A percentile compares a stretch with the other conserved stretches of the same genome.
Conservation (phyloP, 2,113 vertebrate genomes). For the Paradoxurus hermaphroditus region DNA sequence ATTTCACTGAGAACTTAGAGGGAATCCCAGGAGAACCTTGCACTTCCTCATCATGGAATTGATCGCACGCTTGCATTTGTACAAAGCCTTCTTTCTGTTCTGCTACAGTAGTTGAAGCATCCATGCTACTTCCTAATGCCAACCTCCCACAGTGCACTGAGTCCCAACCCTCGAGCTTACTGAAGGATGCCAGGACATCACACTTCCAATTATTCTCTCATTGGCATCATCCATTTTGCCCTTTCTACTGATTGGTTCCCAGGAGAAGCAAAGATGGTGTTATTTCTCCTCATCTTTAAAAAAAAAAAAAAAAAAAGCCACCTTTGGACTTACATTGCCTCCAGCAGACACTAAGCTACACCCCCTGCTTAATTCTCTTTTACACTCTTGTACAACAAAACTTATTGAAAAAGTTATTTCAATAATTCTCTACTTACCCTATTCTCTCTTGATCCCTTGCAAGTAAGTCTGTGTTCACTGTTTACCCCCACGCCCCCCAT, state of each 20-base stretch:
- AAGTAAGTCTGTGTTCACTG: neutral
- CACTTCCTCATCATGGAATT: neutral
- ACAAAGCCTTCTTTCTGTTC: neutral
- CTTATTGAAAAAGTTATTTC: neutral
- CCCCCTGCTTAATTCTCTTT: neutral
- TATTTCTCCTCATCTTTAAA: neutral
- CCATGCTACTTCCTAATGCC: neutral
- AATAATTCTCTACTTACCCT: neutral
- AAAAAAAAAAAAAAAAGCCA: too few relatives aligned
- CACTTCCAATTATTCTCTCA: neutral
- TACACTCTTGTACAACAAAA: neutral
- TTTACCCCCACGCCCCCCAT: too few relatives aligned
- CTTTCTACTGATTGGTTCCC: neutral
- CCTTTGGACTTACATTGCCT: neutral
- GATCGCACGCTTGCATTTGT: neutral
- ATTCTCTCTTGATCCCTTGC: neutral
- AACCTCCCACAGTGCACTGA: neutral
- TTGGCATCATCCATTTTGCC: neutral
- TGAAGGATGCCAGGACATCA: neutral
- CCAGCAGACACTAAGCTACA: neutral
- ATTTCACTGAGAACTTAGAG: slow-evolving; percentile 30
- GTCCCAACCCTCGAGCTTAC: neutral
- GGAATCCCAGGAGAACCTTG: neutral
- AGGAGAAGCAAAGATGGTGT: neutral
- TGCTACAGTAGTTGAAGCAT: neutral